Percentiles rank a stretch among this genome's conserved stretches.
Evolutionary conservation across 2,797 vertebrate species (phyloP).

Genomic region (Sciurus vulgaris): DNA sequence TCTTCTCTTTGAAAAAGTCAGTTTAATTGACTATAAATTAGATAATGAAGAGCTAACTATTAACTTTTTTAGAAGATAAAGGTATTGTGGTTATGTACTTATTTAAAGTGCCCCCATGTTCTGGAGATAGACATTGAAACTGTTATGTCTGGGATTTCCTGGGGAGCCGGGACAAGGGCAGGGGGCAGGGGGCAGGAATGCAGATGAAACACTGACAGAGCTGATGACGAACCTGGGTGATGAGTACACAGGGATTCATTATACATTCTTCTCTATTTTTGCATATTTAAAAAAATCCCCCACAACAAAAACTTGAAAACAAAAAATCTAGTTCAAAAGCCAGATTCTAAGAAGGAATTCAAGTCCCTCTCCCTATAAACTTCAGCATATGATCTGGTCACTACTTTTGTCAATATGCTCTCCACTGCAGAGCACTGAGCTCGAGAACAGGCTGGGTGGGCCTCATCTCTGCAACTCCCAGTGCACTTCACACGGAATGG

Average conservation of each 20-base stretch:
- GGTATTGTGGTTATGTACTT: neutral
- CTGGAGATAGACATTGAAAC: neutral
- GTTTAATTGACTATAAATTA: neutral
- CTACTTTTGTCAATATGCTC: neutral
- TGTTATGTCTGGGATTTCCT: neutral
- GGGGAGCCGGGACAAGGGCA: too few relatives aligned
- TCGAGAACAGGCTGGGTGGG: neutral
- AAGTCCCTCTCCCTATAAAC: neutral
- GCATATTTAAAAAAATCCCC: neutral
- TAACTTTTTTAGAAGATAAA: slow-evolving; percentile 19
- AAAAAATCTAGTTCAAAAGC: slow-evolving; percentile 49
- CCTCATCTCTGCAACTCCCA: neutral
- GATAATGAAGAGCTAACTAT: neutral
- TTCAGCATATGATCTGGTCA: neutral
- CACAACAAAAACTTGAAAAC: slow-evolving; percentile 17
- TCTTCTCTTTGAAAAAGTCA: slow-evolving; percentile 20
- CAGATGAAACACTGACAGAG: neutral
- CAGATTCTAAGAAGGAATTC: neutral
- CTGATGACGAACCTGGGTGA: neutral
- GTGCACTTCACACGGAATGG: neutral
- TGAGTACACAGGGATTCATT: neutral
- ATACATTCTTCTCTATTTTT: slow-evolving; percentile 35
- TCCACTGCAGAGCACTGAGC: neutral
- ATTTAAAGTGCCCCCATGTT: slow-evolving; percentile 8
- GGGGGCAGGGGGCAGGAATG: too few relatives aligned